Conservation (phyloP, 2,797 vertebrate genomes). For the Scolopax bukidnonensis region DNA sequence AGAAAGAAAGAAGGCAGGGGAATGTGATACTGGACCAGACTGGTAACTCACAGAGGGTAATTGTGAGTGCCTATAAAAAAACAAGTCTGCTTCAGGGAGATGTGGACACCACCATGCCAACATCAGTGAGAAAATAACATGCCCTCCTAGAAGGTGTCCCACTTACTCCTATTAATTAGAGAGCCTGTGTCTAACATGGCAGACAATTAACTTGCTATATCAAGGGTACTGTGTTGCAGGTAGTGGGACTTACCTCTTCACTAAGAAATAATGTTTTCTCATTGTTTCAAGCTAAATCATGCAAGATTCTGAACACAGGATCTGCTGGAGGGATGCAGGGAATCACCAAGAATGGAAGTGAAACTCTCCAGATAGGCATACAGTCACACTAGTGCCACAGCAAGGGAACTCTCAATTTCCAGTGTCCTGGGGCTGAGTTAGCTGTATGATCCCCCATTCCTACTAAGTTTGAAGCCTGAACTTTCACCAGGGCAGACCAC, state of each 20-base stretch:
- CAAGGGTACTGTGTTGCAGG: not conserved
- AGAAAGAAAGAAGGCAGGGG: not conserved
- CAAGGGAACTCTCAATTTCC: not conserved
- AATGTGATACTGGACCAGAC: not conserved
- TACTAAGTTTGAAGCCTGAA: not conserved
- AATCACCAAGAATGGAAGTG: not conserved
- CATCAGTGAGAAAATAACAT: not conserved
- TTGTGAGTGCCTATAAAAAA: not conserved
- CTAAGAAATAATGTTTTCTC: not conserved
- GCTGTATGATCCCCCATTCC: not conserved
- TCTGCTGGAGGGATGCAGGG: not conserved
- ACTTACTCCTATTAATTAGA: not conserved
- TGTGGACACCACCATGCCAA: not conserved
- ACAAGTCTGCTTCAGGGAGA: not conserved
- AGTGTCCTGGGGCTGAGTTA: not conserved
- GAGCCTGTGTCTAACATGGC: not conserved
- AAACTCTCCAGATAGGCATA: not conserved
- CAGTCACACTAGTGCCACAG: not conserved
- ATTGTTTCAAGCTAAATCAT: not conserved
- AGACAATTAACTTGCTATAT: not conserved
- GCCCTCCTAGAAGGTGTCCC: not conserved
- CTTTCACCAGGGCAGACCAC: rapidly evolving
- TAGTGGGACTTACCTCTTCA: not conserved
- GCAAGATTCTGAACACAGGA: not conserved
- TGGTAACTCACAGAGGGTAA: not conserved